phyloP scores from a whole-genome alignment of 53 echinoderm and acorn worm species.

The Arbacia lixula region DNA sequence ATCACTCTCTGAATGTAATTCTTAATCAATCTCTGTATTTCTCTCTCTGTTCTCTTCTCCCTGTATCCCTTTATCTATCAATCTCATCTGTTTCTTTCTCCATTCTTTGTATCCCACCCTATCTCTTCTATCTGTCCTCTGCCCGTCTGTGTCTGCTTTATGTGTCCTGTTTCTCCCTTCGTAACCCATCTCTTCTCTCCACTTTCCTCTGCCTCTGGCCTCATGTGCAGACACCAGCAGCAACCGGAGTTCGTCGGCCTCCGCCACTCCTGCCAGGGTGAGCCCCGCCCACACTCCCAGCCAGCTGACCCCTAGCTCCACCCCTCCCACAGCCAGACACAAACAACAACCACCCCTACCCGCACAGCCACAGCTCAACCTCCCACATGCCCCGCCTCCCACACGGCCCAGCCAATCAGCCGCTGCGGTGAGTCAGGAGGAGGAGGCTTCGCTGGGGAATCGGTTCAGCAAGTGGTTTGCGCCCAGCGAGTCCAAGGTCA shows the following conservation, averaged over 20 bases:
- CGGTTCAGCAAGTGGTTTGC: conserved; percentile 89
- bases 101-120: too few species aligned
- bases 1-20: too few species aligned
- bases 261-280: conserved; percentile 70
- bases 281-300: conserved; percentile 81
- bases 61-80: too few species aligned
- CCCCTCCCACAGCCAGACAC: conserved; percentile 60
- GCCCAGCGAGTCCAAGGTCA: conserved; percentile 77
- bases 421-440: not conserved
- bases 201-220: not conserved
- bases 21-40: too few species aligned
- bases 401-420: conserved; percentile 6
- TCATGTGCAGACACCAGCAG: conserved; percentile 66
- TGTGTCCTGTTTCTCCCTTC: too few species aligned
- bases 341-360: conserved; percentile 6
- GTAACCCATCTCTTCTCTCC: not conserved
- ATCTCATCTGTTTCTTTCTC: too few species aligned
- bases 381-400: conserved; percentile 14
- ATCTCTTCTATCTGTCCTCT: too few species aligned
- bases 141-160: too few species aligned
- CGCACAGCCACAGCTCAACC: conserved; percentile 3
- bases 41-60: too few species aligned
- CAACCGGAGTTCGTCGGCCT: conserved; percentile 68
- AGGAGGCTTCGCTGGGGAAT: conserved; percentile 70
- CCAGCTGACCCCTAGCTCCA: conserved; percentile 68